Evolutionary conservation across 2,797 vertebrate species (phyloP), one percentile per base, ranked within the genome.

Genomic region (Galaxias olidus): DNA sequence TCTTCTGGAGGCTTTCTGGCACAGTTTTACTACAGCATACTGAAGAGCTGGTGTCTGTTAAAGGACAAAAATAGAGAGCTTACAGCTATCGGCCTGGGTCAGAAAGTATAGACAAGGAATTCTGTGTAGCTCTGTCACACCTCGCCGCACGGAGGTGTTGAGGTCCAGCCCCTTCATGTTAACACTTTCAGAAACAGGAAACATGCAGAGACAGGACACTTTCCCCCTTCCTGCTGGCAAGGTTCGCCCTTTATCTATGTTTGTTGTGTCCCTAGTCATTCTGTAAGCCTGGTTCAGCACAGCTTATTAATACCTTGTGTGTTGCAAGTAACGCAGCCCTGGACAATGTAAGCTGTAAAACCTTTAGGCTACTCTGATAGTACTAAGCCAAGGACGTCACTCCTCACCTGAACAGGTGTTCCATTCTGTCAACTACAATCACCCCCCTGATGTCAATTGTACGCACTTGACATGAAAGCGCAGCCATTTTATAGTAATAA

Each of bases 191-290:
- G 44, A 18, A 13, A 51, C 30, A 9, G 14, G 18, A 20, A 52
- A 41, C 43, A 42, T 9, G 47, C 69, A 40, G 18, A 42, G 48
- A 9, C 17, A 15, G 41, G 61, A 53, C 10, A 45, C 1, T 19
- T 50, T 18, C 45, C 41, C 41, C 59, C 50, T 52, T 59, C 41
- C 20, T 61, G 18, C 42, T 55, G 53, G 19, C 58, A 3, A 58
- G 52, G 40, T 19, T 65, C 50, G 15, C 49, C 64, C 53, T 18
- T 12, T 19, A 19, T 6, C 46, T 1, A 7, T 10, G 8, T 13
- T 59, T 12, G 10, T 17, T 45, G 2, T 30, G 30, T 30, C 30
- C 30, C 30, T 10, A 3, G 45, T 45, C 19, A 20, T 14, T 60
- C 14, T 60, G 19, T 13, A 60, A 30, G 20, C 45, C 46, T 48